A percentile compares a stretch with the other conserved stretches of the same genome.
phyloP scores from a whole-genome alignment of 1,140 invertebrate species.

The Sipha flava region DNA sequence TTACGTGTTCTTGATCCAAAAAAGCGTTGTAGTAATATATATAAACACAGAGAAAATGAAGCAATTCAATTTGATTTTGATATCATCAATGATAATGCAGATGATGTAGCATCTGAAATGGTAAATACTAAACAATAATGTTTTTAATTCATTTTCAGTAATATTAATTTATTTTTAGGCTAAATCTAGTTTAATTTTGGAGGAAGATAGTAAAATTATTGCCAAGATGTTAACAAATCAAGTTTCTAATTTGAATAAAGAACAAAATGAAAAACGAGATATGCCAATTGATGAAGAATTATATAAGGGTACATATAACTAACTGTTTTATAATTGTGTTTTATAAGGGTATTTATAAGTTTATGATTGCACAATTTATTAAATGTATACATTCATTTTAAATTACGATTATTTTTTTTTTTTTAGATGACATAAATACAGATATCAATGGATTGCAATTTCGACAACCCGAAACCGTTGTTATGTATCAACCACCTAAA shows the following conservation, averaged over 20 bases:
- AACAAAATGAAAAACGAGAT: conserved; percentile 52
- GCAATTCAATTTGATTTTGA: conserved; percentile 99
- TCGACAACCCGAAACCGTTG: conserved; percentile 24
- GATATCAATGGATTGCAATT: conserved; percentile 1
- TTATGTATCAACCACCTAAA: conserved; percentile 8
- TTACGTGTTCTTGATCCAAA: conserved; percentile 94
- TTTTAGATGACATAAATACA: conserved; percentile 16
- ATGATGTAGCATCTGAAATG: conserved; percentile 95
- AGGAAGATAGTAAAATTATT: conserved; percentile 83
- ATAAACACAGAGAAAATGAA: conserved; percentile 98
- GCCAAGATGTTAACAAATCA: conserved; percentile 80
- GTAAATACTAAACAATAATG: conserved; percentile 42
- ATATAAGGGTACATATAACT: neutral
- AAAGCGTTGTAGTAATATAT: conserved; percentile 76
- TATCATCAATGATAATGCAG: conserved; percentile 82
- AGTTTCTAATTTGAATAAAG: conserved; percentile 55
- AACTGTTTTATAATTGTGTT: neutral
- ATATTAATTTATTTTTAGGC: conserved; percentile 45
- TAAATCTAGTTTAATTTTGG: conserved; percentile 77
- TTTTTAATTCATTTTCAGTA: neutral
- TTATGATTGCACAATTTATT: too few relatives aligned
- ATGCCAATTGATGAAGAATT: conserved; percentile 17
- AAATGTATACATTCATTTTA: neutral
- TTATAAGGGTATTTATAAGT: too few relatives aligned
- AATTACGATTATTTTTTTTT: neutral